Base-by-base conservation (phyloP, 2,113 vertebrate species). In the Gobiocypris rarus region DNA sequence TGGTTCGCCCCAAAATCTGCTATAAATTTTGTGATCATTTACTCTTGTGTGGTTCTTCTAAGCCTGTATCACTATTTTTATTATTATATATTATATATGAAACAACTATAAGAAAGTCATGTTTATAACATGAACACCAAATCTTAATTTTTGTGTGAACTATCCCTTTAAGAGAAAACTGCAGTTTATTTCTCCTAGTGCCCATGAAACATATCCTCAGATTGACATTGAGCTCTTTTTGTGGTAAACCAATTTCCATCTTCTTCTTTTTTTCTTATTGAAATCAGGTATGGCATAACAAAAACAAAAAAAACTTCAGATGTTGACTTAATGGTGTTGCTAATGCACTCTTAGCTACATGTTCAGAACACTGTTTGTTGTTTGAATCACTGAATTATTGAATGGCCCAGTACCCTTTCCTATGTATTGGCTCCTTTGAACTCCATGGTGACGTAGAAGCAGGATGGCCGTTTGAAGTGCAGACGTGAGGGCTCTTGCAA, bases 321-420 rank as follows among this genome's bases (percentile, higher is more conserved):
- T 70, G 65, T 56, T 82, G 80, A 82, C 80, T 82, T 82, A 82
- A 82, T 82, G 61, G 48, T 50, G 61, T 82, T 70, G 80, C 63
- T 82, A 82, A 82, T 82, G 80, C 63, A 82, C 80, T 70, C 65
- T 70, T 82, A 56, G 61, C 48, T 56, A 70, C 65, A 82, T 13
- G 1, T 56, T 70, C 63, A 82, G 63, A 82, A 82, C 19, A 63
- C n/a, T 71, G 58, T 50, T 74, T 83, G 61, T 71, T 61, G 45
- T 31, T 81, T 71, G 41, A 77, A 43, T 84, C 61, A 26, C 81
- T 87, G 86, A 88, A 88, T 86, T 88, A 88, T 88, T 88, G 84
- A 88, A 86, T 69, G 61, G 50, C 77, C 82, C 84, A 9, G 61
- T 84, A 58, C 19, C 58, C 73, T 82, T 86, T 77, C 34, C 71